A percentile compares a stretch with the other conserved stretches of the same genome.
These are phyloP conservation scores for Spongilla lacustris DNA, from an alignment of 37 sponge, comb jelly and placozoan genomes.

Conservation along the genomic window DNA sequence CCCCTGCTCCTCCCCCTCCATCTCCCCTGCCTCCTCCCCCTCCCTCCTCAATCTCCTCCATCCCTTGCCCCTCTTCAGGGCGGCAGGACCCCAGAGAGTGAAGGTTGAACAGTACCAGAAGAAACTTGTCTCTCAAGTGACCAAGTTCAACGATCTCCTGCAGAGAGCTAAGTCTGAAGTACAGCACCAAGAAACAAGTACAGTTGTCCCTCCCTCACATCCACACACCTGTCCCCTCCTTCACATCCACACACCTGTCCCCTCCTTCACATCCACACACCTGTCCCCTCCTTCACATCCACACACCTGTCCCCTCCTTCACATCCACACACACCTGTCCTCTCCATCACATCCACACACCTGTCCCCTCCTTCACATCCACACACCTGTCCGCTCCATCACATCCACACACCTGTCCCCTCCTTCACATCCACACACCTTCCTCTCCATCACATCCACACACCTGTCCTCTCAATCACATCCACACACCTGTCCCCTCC, in stretches of 20 bases:
- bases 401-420: not conserved
- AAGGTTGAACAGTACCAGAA: not conserved
- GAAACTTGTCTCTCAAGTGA: conserved; percentile 15
- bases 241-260: not conserved
- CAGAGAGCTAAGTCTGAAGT: conserved; percentile 21
- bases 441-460: not conserved
- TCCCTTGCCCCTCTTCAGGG: not conserved
- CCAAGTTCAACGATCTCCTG: conserved; percentile 9
- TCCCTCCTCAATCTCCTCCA: not conserved
- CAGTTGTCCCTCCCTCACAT: not conserved
- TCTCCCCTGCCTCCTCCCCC: not conserved
- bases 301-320: not conserved
- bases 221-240: not conserved
- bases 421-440: not conserved
- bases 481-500: too few species aligned
- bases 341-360: not conserved
- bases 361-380: not conserved
- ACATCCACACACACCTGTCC: not conserved
- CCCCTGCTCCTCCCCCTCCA: not conserved
- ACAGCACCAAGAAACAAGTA: conserved; percentile 9
- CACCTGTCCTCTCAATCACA: too few species aligned
- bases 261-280: not conserved
- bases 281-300: not conserved
- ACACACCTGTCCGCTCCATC: not conserved
- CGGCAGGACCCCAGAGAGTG: not conserved